A percentile compares a stretch with the other conserved stretches of the same genome.
Conservation (phyloP, 2,888 invertebrate species). For the Hylaea fasciaria region DNA sequence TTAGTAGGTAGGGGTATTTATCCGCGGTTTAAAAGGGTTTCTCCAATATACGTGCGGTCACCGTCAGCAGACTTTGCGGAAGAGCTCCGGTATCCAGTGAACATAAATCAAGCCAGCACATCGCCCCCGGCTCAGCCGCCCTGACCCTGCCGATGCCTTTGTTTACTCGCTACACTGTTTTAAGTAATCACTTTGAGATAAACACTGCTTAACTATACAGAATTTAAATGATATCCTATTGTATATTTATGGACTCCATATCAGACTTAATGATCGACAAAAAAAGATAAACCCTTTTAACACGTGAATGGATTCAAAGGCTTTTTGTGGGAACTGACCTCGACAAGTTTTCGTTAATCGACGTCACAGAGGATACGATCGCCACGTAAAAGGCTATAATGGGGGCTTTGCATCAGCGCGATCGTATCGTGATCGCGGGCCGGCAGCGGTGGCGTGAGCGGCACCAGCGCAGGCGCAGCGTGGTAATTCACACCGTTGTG, state of each 20-base stretch:
- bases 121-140: constrained; percentile 67
- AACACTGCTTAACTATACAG: constrained; percentile 53
- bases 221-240: constrained; percentile 57
- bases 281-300: constrained; percentile 58
- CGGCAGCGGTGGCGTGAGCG: constrained; percentile 29
- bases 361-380: constrained; percentile 72
- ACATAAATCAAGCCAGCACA: constrained; percentile 77
- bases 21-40: constrained; percentile 37
- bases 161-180: constrained; percentile 66
- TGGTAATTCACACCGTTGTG: constrained; percentile 38
- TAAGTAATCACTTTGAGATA: constrained; percentile 67
- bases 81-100: constrained; percentile 75
- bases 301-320: constrained; percentile 60
- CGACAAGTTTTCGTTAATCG: constrained; percentile 69
- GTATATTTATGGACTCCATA: constrained; percentile 56
- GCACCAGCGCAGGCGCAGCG: not conserved
- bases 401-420: constrained; percentile 63
- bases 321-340: constrained; percentile 66
- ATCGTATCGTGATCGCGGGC: constrained; percentile 64
- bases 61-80: constrained; percentile 77
- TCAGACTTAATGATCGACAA: constrained; percentile 53
- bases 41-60: constrained; percentile 61
- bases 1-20: constrained; percentile 23
- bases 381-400: constrained; percentile 72
- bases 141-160: constrained; percentile 68